Percentiles rank a stretch among this genome's conserved stretches.
Conservation (phyloP, 2,888 invertebrate genomes). For the Escarpia spicata region DNA sequence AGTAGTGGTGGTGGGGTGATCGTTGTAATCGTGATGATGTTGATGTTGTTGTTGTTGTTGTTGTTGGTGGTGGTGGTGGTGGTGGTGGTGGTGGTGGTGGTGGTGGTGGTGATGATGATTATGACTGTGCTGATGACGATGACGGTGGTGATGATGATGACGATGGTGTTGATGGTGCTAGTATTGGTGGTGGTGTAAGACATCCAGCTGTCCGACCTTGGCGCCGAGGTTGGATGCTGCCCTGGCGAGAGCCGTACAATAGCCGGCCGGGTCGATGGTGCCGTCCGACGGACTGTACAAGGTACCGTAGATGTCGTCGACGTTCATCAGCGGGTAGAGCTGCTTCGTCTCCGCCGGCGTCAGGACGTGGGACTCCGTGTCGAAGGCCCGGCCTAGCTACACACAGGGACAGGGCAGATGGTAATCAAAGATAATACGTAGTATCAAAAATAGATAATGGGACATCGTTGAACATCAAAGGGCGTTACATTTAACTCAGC, state of each 20-base stretch:
- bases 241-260: conserved; percentile 79
- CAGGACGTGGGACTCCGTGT: conserved; percentile 80
- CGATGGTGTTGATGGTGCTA: background rate
- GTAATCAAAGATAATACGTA: background rate
- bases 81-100: too few relatives aligned
- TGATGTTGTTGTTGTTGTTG: too few relatives aligned
- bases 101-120: background rate
- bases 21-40: too few relatives aligned
- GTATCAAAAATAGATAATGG: too few relatives aligned
- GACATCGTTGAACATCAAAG: too few relatives aligned
- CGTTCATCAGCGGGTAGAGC: conserved; percentile 81
- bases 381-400: conserved; percentile 72
- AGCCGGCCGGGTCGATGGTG: conserved; percentile 84
- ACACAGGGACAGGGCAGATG: background rate
- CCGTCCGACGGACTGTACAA: conserved; percentile 85
- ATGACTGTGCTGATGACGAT: background rate
- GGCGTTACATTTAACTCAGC: too few relatives aligned
- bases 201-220: conserved; percentile 69
- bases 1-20: too few relatives aligned
- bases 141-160: background rate
- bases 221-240: conserved; percentile 79
- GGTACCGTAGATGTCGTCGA: conserved; percentile 76
- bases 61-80: too few relatives aligned
- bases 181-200: background rate
- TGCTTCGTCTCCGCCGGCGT: conserved; percentile 79